Evolutionary conservation across 2,113 vertebrate species (phyloP).

Genomic region (Blennius ocellaris): DNA sequence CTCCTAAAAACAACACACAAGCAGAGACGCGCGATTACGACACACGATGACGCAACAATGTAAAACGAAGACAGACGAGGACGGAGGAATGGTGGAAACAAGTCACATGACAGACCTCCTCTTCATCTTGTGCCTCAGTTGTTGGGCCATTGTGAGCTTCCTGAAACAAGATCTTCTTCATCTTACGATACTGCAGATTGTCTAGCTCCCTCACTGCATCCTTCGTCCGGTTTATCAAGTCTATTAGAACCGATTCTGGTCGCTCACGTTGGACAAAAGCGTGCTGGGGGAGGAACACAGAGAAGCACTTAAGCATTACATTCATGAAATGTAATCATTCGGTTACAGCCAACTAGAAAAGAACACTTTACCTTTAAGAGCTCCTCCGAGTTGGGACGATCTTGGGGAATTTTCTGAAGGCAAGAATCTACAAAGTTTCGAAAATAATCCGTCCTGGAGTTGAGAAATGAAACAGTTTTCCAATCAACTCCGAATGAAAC

Average conservation of each 20-base stretch:
- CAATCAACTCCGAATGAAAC: too few species aligned
- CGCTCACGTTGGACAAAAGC: conserved; percentile 96
- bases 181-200: conserved; percentile 99
- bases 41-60: neutral
- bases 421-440: conserved; percentile 99
- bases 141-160: conserved; percentile 96
- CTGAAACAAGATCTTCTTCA: conserved; percentile 99
- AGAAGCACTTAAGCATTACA: conserved; percentile 1
- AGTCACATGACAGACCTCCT: conserved; percentile 87
- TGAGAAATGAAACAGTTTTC: conserved; percentile 34
- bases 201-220: conserved; percentile 98
- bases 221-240: conserved; percentile 98
- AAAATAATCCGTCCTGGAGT: conserved; percentile 96
- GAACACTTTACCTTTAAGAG: conserved; percentile 90
- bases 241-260: conserved; percentile 95
- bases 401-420: conserved; percentile 99
- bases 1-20: conserved; percentile 83
- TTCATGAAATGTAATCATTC: neutral
- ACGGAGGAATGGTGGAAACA: neutral
- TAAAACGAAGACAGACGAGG: neutral
- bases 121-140: conserved; percentile 94
- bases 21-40: neutral
- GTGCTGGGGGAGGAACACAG: conserved; percentile 82
- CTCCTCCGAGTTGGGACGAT: conserved; percentile 97
- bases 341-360: neutral